These are phyloP conservation scores for Emys orbicularis DNA, from an alignment of 2,797 vertebrate genomes.

Conservation along the genomic window DNA sequence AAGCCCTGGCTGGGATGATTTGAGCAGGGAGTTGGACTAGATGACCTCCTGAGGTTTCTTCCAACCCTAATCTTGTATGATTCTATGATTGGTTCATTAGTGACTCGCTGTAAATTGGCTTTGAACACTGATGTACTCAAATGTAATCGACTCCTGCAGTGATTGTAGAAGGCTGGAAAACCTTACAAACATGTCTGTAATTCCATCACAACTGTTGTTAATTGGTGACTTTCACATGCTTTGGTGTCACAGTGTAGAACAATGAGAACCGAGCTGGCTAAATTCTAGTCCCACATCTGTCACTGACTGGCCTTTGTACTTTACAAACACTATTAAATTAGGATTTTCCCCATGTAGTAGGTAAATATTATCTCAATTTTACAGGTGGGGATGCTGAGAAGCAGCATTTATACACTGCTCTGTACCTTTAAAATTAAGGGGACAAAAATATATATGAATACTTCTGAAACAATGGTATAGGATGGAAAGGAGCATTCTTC, in stretches of 20 bases:
- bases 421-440: background rate
- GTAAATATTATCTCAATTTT: background rate
- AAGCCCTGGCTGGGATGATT: too few relatives aligned
- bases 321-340: conserved; percentile 57
- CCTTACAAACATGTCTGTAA: conserved; percentile 37
- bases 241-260: background rate
- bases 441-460: background rate
- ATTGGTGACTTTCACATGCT: background rate
- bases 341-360: conserved; percentile 58
- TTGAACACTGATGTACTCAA: conserved; percentile 1
- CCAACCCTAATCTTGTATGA: too few relatives aligned
- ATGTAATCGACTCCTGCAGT: background rate
- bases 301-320: conserved; percentile 44
- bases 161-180: conserved; percentile 28
- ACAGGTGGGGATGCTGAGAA: background rate
- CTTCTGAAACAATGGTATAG: conserved; percentile 50
- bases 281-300: conserved; percentile 5
- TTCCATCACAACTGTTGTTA: conserved; percentile 32
- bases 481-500: conserved; percentile 17
- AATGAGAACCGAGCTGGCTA: background rate
- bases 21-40: too few relatives aligned
- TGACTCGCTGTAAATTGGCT: background rate
- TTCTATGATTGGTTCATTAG: conserved; percentile 41
- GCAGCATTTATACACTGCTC: background rate
- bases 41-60: too few relatives aligned